Conservation (phyloP, 2,113 vertebrate species). For the Rhynchomys soricoides region DNA sequence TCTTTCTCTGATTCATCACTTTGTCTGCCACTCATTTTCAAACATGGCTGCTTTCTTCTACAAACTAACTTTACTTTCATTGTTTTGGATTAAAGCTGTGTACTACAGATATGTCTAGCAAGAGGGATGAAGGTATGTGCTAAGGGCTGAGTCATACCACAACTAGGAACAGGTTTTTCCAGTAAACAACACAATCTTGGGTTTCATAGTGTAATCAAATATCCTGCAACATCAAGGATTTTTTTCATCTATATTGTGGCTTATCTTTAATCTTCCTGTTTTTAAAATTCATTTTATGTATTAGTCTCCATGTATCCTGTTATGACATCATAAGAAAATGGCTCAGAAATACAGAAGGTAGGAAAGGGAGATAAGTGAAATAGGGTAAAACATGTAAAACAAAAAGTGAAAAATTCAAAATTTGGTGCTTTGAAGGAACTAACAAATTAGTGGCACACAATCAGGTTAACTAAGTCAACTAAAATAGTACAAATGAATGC, state of each 20-base stretch:
- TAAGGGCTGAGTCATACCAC: too few relatives aligned
- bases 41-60: too few relatives aligned
- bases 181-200: too few relatives aligned
- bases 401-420: not conserved
- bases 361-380: not conserved
- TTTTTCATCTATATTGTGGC: not conserved
- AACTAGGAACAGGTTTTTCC: too few relatives aligned
- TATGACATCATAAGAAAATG: not conserved
- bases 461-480: not conserved
- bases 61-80: too few relatives aligned
- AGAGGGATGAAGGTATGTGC: too few relatives aligned
- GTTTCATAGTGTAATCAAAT: too few relatives aligned
- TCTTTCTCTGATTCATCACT: too few relatives aligned
- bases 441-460: not conserved
- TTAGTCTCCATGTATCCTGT: not conserved
- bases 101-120: too few relatives aligned
- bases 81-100: too few relatives aligned
- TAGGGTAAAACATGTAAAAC: not conserved
- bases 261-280: not conserved
- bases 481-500: not conserved
- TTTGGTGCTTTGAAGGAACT: not conserved
- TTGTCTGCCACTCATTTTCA: too few relatives aligned
- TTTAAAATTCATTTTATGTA: not conserved
- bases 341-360: not conserved
- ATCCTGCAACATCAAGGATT: too few relatives aligned